Conservation (phyloP, 2,797 vertebrate species). For the Arctocebus calabarensis region DNA sequence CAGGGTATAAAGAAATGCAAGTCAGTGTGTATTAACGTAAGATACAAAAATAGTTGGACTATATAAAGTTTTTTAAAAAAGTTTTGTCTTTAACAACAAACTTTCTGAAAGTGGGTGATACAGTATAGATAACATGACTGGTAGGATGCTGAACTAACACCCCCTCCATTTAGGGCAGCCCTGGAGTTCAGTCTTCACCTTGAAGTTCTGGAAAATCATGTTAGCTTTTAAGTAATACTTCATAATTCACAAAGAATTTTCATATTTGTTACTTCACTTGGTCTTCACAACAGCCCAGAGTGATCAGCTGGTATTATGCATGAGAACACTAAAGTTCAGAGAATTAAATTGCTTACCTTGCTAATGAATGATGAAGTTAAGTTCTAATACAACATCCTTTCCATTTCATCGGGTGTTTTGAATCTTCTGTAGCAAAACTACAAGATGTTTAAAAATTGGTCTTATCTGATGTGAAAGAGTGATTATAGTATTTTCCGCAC, state of each 20-base stretch:
- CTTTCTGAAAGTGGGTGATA: background rate
- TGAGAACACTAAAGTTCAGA: background rate
- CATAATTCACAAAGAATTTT: background rate
- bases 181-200: background rate
- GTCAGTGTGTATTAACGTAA: background rate
- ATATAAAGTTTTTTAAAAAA: background rate
- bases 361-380: background rate
- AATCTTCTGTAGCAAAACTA: background rate
- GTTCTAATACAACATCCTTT: background rate
- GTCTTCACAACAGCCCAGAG: background rate
- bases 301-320: background rate
- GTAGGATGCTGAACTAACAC: background rate
- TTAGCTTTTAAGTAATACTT: slow-evolving; percentile 31
- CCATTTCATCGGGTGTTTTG: background rate
- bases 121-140: background rate
- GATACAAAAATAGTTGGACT: background rate
- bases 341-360: background rate
- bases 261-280: slow-evolving; percentile 1
- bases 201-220: slow-evolving; percentile 6
- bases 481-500: background rate
- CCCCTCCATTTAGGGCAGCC: background rate
- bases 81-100: background rate
- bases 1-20: slow-evolving; percentile 10
- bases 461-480: slow-evolving; percentile 3
- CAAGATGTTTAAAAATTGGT: slow-evolving; percentile 37